Base-by-base conservation (phyloP, 2,797 vertebrate genomes). In the Rhyacichthys aspro region DNA sequence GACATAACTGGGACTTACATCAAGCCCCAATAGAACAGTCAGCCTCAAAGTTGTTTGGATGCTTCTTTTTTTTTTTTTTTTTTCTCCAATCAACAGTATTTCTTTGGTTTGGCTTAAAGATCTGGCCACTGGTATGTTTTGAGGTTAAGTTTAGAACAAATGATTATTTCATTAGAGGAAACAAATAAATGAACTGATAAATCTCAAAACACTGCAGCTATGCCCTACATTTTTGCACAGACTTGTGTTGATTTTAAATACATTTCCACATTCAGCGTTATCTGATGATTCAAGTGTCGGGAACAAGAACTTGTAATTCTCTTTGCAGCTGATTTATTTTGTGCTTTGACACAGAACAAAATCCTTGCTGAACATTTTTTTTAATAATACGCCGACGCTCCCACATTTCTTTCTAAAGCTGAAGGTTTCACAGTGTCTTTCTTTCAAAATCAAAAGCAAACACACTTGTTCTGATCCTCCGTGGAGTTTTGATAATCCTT, bases 1-100 rank as follows among this genome's bases (percentile, higher is more conserved):
- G 83, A 90, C 85, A 79, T 76, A 87, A 83, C 80, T 83, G 72
- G 75, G 76, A 86, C 76, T 84, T 74, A 44, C 60, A 75, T 48
- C 60, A 63, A 73, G 73, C 67, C 73, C 48, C 50, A 18, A 34
- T 70, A 61, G 43, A 74, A 67, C 46, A 72, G 75, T 74, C 81
- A 76, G 69, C 59, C 72, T 82, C 69, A 72, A 82, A 80, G 74
- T 62, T 63, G 61, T 77, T 72, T 62, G 57, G 70, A 46, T 23
- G 14, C 36, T 72, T 28, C 4, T 28, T 28, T 28, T 28, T 28
- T 28, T 5, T 28, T 28, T 28, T 28, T 67, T 72, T 77, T 83
- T 74, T 63, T 76, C 79, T 67, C 16, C 64, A 17, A 53, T 79
- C 67, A 71, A 52, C 58, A 66, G 65, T 36, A 55, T 66, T 60